These are phyloP conservation scores for Orchestes rusci DNA, from an alignment of 2,888 invertebrate species.

Conservation along the genomic window DNA sequence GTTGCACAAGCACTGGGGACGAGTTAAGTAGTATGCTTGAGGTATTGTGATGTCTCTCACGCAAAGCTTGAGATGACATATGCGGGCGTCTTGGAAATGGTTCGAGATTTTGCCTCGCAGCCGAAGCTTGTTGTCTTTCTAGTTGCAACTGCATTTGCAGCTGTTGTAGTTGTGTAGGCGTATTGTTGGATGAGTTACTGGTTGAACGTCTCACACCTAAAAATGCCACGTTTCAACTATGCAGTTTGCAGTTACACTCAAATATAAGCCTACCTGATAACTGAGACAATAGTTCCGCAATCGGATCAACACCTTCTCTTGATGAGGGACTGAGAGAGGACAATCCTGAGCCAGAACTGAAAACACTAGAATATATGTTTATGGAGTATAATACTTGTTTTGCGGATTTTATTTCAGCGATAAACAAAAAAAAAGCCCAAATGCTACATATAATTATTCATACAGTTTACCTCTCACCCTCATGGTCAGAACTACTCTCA, in stretches of 20 bases:
- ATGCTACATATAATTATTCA: no score
- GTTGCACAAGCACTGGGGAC: constrained; percentile 37
- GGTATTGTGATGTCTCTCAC: constrained; percentile 34
- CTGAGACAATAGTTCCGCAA: constrained; percentile 91
- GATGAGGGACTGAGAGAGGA: constrained; percentile 82
- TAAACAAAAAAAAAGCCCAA: no score
- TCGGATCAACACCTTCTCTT: constrained; percentile 92
- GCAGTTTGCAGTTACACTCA: not conserved
- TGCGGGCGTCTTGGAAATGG: constrained; percentile 77
- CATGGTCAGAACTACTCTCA: no score
- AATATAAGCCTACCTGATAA: constrained; percentile 64
- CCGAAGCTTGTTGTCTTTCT: constrained; percentile 80
- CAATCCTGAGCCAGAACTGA: constrained; percentile 72
- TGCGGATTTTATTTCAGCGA: no score
- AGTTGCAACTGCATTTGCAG: constrained; percentile 92
- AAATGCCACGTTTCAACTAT: constrained; percentile 1
- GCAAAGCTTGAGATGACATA: constrained; percentile 46
- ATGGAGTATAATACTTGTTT: no score
- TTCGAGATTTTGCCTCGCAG: constrained; percentile 83
- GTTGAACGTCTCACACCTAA: constrained; percentile 67
- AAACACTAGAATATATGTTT: constrained; percentile 42
- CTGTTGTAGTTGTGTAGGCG: constrained; percentile 81
- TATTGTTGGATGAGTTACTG: constrained; percentile 48
- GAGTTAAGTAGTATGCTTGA: constrained; percentile 40
- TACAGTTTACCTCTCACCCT: no score